Conservation (phyloP, 2,888 invertebrate species). For the Scelioninae gen. 2 region DNA sequence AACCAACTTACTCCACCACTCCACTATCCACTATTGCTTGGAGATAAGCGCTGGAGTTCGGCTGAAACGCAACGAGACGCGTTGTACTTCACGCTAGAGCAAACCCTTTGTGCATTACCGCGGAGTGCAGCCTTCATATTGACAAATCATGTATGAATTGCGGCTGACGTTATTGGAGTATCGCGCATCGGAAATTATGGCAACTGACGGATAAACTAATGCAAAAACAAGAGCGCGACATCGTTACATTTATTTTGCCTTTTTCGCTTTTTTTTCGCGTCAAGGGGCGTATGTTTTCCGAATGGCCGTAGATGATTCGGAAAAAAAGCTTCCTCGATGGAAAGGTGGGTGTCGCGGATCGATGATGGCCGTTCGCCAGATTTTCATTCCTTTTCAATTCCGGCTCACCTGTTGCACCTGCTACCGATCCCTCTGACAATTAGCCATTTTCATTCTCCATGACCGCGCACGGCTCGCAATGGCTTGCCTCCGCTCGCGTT, state of each 20-base stretch:
- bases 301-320: conserved; percentile 50
- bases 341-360: neutral
- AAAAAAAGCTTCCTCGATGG: conserved; percentile 7
- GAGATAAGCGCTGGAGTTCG: conserved; percentile 67
- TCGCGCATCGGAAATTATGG: conserved; percentile 39
- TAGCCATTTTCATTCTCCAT: conserved; percentile 69
- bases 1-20: neutral
- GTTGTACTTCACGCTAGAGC: conserved; percentile 69
- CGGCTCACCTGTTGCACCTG: conserved; percentile 69
- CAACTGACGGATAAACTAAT: neutral
- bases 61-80: conserved; percentile 70
- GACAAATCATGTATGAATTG: conserved; percentile 65
- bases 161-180: conserved; percentile 55
- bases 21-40: conserved; percentile 50
- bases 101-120: conserved; percentile 70
- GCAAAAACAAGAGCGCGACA: neutral
- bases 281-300: conserved; percentile 68
- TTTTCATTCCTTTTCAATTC: neutral
- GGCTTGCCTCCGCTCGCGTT: conserved; percentile 28
- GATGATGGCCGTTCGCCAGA: too few relatives aligned
- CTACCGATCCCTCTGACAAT: conserved; percentile 72
- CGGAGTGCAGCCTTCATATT: conserved; percentile 70
- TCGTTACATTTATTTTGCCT: neutral
- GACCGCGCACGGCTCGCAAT: conserved; percentile 41
- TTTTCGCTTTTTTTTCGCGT: conserved; percentile 9